These are phyloP conservation scores for Drosophila pegasa DNA, from an alignment of 2,888 invertebrate species.

Conservation along the genomic window DNA sequence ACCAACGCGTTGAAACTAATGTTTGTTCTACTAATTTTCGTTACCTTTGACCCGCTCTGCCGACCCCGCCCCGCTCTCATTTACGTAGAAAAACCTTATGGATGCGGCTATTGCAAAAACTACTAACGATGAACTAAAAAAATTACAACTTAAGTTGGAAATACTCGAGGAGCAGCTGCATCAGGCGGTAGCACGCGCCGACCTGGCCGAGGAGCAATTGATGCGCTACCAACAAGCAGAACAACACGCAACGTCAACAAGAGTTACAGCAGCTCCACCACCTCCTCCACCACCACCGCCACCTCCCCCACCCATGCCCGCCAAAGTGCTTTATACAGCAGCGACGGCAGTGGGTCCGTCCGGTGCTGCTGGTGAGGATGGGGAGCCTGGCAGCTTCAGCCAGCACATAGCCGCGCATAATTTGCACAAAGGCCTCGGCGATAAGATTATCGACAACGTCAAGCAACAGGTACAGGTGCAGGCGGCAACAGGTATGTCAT, in stretches of 20 bases:
- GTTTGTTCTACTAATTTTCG: slow-evolving; percentile 81
- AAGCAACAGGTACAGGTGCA: slow-evolving; percentile 83
- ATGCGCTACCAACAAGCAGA: slow-evolving; percentile 74
- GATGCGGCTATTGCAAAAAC: slow-evolving; percentile 86
- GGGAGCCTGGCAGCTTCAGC: slow-evolving; percentile 52
- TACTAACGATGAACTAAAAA: slow-evolving; percentile 86
- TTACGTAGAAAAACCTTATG: slow-evolving; percentile 85
- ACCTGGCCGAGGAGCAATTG: slow-evolving; percentile 86
- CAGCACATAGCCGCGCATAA: slow-evolving; percentile 75
- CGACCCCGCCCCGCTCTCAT: slow-evolving; percentile 45
- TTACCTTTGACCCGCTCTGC: slow-evolving; percentile 39
- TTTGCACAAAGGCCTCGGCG: slow-evolving; percentile 69
- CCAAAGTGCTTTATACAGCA: slow-evolving; percentile 72
- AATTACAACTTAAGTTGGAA: slow-evolving; percentile 86
- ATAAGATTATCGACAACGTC: slow-evolving; percentile 83
- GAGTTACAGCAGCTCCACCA: slow-evolving; percentile 65
- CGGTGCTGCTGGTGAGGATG: slow-evolving; percentile 26
- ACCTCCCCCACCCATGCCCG: slow-evolving; percentile 82
- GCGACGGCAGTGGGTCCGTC: slow-evolving; percentile 20
- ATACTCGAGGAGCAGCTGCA: slow-evolving; percentile 86
- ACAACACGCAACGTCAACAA: slow-evolving; percentile 32
- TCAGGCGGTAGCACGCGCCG: slow-evolving; percentile 85
- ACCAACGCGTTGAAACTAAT: slow-evolving; percentile 49
- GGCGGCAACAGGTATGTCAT: slow-evolving; percentile 84
- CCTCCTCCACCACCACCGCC: slow-evolving; percentile 79